Conservation (phyloP, 2,113 vertebrate species). For the Eurypyga helias region DNA sequence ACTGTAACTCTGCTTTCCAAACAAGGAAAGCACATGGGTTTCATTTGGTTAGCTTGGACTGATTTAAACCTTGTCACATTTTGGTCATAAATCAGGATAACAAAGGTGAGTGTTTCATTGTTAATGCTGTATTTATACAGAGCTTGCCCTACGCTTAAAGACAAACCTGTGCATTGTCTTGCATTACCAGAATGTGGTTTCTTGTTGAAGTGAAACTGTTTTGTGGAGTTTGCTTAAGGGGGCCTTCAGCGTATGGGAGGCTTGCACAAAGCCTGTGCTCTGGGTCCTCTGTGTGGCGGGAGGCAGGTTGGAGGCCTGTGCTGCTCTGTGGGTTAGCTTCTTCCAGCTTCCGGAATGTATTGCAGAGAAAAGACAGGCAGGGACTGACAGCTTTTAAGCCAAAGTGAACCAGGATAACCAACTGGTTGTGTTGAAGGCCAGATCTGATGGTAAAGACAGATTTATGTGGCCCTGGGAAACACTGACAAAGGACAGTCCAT, state of each 20-base stretch:
- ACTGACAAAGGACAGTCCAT: not conserved
- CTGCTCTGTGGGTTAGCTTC: not conserved
- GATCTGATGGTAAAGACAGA: not conserved
- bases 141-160: not conserved
- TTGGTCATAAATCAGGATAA: not conserved
- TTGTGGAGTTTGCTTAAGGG: not conserved
- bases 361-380: not conserved
- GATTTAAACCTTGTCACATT: not conserved
- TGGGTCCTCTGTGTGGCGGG: not conserved
- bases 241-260: not conserved
- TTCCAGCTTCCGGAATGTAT: not conserved
- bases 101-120: not conserved
- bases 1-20: not conserved
- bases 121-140: not conserved
- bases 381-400: not conserved
- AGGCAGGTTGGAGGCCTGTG: not conserved
- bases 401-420: not conserved
- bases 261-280: not conserved
- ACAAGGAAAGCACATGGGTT: fast-evolving
- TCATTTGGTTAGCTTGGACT: not conserved
- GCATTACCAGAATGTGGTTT: not conserved
- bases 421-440: not conserved
- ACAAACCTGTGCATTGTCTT: not conserved
- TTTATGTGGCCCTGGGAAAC: not conserved
- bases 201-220: not conserved